phyloP scores from a whole-genome alignment of 2,888 invertebrate genomes.

The Caenorhabditis angaria region DNA sequence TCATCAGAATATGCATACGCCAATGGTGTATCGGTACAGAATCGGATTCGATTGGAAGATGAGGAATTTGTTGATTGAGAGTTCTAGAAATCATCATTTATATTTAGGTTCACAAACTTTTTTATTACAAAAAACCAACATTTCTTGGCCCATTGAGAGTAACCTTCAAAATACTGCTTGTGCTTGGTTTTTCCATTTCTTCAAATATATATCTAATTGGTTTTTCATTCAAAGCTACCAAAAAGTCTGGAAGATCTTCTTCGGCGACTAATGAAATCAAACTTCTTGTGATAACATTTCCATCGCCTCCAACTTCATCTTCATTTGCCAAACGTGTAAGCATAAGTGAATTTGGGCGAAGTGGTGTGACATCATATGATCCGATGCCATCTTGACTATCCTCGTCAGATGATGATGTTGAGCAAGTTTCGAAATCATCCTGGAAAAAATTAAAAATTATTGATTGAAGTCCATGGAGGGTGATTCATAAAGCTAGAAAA shows the following conservation, averaged over 20 bases:
- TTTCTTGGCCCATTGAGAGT: not conserved
- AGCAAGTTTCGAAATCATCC: constrained; percentile 35
- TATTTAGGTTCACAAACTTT: not conserved
- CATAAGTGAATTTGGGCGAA: constrained; percentile 40
- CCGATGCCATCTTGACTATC: constrained; percentile 33
- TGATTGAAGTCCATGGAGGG: too few species aligned
- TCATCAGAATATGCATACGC: constrained; percentile 42
- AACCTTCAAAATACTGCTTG: constrained; percentile 37
- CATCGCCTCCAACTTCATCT: constrained; percentile 41
- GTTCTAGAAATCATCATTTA: not conserved
- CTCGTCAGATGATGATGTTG: constrained; percentile 17
- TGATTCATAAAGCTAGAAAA: too few species aligned
- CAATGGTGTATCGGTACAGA: constrained; percentile 35
- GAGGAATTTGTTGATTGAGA: not conserved
- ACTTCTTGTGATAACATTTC: constrained; percentile 34
- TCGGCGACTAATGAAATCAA: constrained; percentile 38
- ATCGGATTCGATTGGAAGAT: constrained; percentile 21
- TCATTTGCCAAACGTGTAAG: constrained; percentile 40
- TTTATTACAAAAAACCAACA: constrained; percentile 7
- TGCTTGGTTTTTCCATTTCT: constrained; percentile 33
- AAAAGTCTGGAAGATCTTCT: constrained; percentile 42
- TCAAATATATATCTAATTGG: constrained; percentile 32
- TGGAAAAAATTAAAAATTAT: constrained; percentile 8
- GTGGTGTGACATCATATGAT: constrained; percentile 39
- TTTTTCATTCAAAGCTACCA: constrained; percentile 41